Conservation (phyloP, 2,888 invertebrate genomes). For the Buathra laborator region DNA sequence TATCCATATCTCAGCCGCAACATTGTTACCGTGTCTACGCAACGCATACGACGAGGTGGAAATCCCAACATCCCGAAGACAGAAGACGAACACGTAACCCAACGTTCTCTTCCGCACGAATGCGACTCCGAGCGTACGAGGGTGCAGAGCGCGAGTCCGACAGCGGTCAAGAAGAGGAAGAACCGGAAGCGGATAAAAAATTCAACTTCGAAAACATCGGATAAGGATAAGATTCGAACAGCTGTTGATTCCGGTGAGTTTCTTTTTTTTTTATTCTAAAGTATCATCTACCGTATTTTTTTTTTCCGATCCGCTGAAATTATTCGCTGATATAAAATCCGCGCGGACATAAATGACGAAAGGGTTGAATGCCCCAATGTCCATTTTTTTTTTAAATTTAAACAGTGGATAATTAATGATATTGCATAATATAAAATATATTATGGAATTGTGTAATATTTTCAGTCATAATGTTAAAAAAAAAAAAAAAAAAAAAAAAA, state of each 20-base stretch:
- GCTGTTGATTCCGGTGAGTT: conserved; percentile 7
- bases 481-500: neutral
- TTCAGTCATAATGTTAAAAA: neutral
- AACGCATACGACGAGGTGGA: neutral
- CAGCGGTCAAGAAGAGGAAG: conserved; percentile 54
- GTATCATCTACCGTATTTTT: neutral
- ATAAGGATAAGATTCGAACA: neutral
- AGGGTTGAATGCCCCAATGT: neutral
- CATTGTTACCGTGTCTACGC: conserved; percentile 5
- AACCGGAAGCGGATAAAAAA: conserved; percentile 31
- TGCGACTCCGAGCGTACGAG: conserved; percentile 53
- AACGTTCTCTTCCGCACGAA: conserved; percentile 47
- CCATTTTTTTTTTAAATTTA: no score
- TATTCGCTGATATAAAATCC: neutral
- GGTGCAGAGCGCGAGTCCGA: conserved; percentile 51
- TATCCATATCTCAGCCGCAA: neutral
- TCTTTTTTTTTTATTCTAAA: neutral
- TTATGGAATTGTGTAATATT: neutral
- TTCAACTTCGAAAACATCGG: neutral
- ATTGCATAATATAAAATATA: no score
- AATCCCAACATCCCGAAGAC: neutral
- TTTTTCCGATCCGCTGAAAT: neutral
- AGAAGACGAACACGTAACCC: neutral
- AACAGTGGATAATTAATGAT: no score
- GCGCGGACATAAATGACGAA: neutral